A percentile compares a stretch with the other conserved stretches of the same genome.
These are phyloP conservation scores for Darevskia mixta DNA, from an alignment of 2,797 vertebrate species.

Conservation along the genomic window DNA sequence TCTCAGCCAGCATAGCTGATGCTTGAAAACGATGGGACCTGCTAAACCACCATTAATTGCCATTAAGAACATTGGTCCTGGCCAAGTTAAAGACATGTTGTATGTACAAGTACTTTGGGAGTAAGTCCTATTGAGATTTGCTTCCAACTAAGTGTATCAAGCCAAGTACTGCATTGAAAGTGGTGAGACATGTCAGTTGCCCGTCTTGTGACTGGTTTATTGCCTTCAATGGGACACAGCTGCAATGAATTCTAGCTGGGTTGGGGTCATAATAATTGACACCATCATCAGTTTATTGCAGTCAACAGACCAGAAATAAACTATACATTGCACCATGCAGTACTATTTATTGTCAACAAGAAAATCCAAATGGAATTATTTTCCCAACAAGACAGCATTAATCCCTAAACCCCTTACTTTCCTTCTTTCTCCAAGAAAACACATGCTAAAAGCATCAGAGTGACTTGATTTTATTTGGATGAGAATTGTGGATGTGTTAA, in stretches of 20 bases:
- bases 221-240: not conserved
- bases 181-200: not conserved
- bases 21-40: no score
- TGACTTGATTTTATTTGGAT: not conserved
- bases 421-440: no score
- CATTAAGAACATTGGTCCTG: not conserved
- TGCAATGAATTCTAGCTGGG: not conserved
- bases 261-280: not conserved
- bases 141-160: not conserved
- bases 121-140: not conserved
- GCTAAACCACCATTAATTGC: not conserved
- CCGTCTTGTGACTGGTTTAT: not conserved
- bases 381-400: not conserved
- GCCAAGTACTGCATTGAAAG: not conserved
- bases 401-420: conserved; percentile 55
- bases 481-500: conserved; percentile 52
- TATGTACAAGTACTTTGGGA: not conserved
- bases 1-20: not conserved
- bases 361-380: not conserved
- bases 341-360: not conserved
- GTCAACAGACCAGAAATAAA: no score
- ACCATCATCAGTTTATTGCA: not conserved
- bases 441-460: conserved; percentile 12
- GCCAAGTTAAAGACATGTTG: not conserved
- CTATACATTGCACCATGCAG: no score